These are phyloP conservation scores for Oncorhynchus kisutch DNA, from an alignment of 2,113 vertebrate genomes.

Conservation along the genomic window DNA sequence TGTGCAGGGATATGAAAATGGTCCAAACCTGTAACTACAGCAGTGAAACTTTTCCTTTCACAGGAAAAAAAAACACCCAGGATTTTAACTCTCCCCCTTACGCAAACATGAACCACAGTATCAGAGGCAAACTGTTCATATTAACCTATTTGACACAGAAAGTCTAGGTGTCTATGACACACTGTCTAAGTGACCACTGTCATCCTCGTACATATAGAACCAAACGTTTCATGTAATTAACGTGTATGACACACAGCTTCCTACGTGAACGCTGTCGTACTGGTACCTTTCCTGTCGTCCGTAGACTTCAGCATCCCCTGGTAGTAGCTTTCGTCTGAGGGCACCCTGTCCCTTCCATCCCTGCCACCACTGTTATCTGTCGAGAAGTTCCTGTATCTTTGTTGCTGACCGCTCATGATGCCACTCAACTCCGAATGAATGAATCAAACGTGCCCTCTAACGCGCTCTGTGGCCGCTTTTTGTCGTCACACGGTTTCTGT, in stretches of 20 bases:
- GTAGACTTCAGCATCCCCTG: slow-evolving; percentile 76
- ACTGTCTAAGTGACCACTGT: background rate
- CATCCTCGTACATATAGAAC: slow-evolving; percentile 61
- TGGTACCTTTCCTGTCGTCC: slow-evolving; percentile 78
- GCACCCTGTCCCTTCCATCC: slow-evolving; percentile 62
- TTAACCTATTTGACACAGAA: background rate
- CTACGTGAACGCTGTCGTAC: background rate
- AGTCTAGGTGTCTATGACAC: background rate
- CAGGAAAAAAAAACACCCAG: no score
- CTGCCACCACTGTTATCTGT: slow-evolving; percentile 39
- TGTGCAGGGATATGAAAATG: slow-evolving; percentile 1
- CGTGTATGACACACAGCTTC: no score
- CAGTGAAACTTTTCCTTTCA: background rate
- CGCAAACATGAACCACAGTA: background rate
- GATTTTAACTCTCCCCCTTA: no score
- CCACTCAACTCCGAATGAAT: background rate
- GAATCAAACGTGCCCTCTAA: background rate
- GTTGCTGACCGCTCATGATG: slow-evolving; percentile 62
- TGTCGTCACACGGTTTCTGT: background rate
- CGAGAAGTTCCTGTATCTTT: slow-evolving; percentile 71
- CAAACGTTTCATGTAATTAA: no score
- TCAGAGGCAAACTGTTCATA: background rate
- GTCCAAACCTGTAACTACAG: slow-evolving; percentile 9
- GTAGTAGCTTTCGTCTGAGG: slow-evolving; percentile 73
- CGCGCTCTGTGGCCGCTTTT: background rate